Evolutionary conservation across 2,888 invertebrate species (phyloP).

Genomic region (Nasonovia ribisnigri): DNA sequence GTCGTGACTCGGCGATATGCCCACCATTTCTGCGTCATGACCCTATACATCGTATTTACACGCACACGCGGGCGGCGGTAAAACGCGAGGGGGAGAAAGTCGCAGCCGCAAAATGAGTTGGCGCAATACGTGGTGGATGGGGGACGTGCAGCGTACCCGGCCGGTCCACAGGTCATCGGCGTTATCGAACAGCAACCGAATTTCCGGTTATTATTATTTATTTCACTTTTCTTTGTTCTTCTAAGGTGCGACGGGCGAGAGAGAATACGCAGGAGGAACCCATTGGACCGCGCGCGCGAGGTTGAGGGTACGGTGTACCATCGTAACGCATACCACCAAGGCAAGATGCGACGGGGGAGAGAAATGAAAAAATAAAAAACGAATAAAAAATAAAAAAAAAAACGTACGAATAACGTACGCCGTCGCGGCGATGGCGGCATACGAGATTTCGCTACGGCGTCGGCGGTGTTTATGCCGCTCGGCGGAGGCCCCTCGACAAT

Average conservation of each 20-base stretch:
- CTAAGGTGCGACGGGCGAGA: background rate
- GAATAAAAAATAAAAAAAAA: background rate
- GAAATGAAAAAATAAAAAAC: background rate
- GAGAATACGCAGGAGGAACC: too few relatives aligned
- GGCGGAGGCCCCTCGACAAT: conserved; percentile 49
- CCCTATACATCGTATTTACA: background rate
- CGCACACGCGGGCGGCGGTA: background rate
- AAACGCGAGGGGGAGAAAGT: background rate
- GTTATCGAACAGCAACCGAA: background rate
- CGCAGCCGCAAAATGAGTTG: background rate
- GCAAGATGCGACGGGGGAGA: background rate
- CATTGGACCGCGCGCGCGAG: too few relatives aligned
- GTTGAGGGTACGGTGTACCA: background rate
- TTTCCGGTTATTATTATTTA: background rate
- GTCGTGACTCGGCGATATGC: background rate
- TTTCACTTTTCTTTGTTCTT: background rate
- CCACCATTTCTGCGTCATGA: background rate
- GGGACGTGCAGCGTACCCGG: background rate
- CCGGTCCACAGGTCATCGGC: background rate
- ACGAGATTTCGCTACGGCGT: background rate
- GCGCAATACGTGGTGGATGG: background rate
- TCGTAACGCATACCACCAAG: background rate
- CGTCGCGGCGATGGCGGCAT: background rate
- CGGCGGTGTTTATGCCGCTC: background rate
- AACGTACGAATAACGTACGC: background rate